A percentile compares a stretch with the other conserved stretches of the same genome.
Evolutionary conservation across 1,140 invertebrate genomes (phyloP).

Genomic region (Ectropis grisescens): DNA sequence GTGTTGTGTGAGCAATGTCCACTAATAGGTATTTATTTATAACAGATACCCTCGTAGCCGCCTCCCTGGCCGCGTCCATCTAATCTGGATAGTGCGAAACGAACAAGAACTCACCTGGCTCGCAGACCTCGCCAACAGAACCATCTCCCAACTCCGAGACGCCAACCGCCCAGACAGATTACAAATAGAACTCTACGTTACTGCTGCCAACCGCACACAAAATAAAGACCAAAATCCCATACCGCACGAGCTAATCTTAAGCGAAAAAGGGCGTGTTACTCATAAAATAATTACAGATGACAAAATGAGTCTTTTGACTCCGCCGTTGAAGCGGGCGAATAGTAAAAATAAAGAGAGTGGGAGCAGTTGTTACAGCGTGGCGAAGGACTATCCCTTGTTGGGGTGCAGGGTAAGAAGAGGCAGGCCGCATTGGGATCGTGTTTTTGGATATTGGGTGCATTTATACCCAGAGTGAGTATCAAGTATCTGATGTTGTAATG

Average conservation of each 20-base stretch:
- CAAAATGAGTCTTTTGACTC: slow-evolving; percentile 36
- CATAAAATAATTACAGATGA: slow-evolving; percentile 31
- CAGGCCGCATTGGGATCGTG: slow-evolving; percentile 50
- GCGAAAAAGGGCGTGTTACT: slow-evolving; percentile 29
- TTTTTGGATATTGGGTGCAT: slow-evolving; percentile 61
- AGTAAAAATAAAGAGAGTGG: slow-evolving; percentile 7
- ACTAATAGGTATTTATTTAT: too few relatives aligned
- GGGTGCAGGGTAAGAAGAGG: slow-evolving; percentile 46
- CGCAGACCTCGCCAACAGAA: slow-evolving; percentile 36
- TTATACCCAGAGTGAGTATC: slow-evolving; percentile 48
- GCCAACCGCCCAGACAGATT: slow-evolving; percentile 52
- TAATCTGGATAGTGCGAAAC: slow-evolving; percentile 52
- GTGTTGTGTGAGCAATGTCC: too few relatives aligned
- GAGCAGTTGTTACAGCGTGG: slow-evolving; percentile 30
- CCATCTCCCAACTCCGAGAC: slow-evolving; percentile 34
- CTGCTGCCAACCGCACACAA: slow-evolving; percentile 25
- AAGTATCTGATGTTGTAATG: too few relatives aligned
- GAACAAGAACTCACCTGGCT: slow-evolving; percentile 48
- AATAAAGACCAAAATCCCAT: slow-evolving; percentile 15
- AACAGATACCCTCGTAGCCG: slow-evolving; percentile 36
- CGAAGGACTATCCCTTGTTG: slow-evolving; percentile 43
- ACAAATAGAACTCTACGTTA: slow-evolving; percentile 53
- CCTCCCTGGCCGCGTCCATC: slow-evolving; percentile 42
- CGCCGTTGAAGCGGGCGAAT: slow-evolving; percentile 27
- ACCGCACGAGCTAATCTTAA: slow-evolving; percentile 11